Evolutionary conservation across 2,113 vertebrate species (phyloP), one percentile per base, ranked within the genome.

Genomic region (Rhipidura dahli): DNA sequence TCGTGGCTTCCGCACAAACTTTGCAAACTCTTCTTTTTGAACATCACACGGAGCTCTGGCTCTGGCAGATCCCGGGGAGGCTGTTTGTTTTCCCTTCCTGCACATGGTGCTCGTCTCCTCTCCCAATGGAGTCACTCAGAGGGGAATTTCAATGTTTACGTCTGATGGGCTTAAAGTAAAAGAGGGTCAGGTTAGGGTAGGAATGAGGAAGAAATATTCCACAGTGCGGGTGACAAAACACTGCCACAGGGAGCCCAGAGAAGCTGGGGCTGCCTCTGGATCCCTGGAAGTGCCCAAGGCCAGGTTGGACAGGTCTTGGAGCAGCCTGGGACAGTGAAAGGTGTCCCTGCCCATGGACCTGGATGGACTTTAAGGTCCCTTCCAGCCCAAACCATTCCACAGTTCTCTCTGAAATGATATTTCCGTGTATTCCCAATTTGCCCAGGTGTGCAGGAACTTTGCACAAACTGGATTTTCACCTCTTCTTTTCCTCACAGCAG

Each of bases 321-420:
- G 15, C 59, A 72, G 0, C 15, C 45, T 82, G 61, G 61, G n/a
- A 13, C 1, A 9, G 11, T 53, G 61, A 30, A 0, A 68, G 13
- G 8, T 60, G 39, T 22, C 53, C 60, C 60, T 53, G 28, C 44
- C 42, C 26, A 6, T 59, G 44, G 51, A 6, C 9, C 7, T 33
- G 33, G 33, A 8, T 45, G 16, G 3, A 2, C 27, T 68, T 76
- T 40, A 22, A 60, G 17, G 14, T 13, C n/a, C 9, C 10, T 60
- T 19, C 20, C 17, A 54, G 12, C 30, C 24, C 45, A 40, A 68
- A 31, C 47, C 61, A 31, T 26, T 40, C 47, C 18, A n/a, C 0
- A 1, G 27, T 35, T 69, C 40, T 4, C 2, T 5, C 16, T 3
- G 21, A 60, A 47, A 47, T 15, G 5, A 26, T 18, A 51, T 40